These are phyloP conservation scores for Aphelenchoides bicaudatus DNA, from an alignment of 2,888 invertebrate species.

Conservation along the genomic window DNA sequence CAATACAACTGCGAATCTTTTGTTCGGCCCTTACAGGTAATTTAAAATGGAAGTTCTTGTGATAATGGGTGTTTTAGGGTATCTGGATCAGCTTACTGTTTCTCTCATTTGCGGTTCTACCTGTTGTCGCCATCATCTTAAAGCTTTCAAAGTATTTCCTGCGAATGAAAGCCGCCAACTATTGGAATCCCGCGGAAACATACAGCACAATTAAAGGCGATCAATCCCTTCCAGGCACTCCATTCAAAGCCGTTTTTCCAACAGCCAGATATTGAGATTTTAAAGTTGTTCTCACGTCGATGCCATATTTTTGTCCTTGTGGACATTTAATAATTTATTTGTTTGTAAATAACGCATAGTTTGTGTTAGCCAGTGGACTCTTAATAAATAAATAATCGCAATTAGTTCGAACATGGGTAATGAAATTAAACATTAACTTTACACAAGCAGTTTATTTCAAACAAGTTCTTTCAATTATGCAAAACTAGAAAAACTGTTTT, in stretches of 20 bases:
- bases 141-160: conserved; percentile 23
- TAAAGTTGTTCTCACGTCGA: not conserved
- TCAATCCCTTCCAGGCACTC: not conserved
- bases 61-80: conserved; percentile 15
- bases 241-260: conserved; percentile 1
- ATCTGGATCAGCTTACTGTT: conserved; percentile 18
- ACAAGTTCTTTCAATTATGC: too few relatives aligned
- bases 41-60: not conserved
- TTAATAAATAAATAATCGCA: too few relatives aligned
- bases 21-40: conserved; percentile 24
- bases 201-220: conserved; percentile 1
- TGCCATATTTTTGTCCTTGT: too few relatives aligned
- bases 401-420: too few relatives aligned
- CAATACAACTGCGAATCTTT: conserved; percentile 23
- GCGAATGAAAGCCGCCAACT: conserved; percentile 19
- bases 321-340: too few relatives aligned
- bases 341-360: too few relatives aligned
- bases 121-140: conserved; percentile 17
- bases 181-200: conserved; percentile 16
- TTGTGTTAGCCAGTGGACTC: too few relatives aligned
- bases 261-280: not conserved
- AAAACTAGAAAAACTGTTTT: too few relatives aligned
- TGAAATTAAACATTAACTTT: too few relatives aligned
- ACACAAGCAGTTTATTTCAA: too few relatives aligned
- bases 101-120: conserved; percentile 10